Evolutionary conservation across 1,140 invertebrate genomes (phyloP), one percentile per base, ranked within the genome.

Genomic region (Zaprionus camerounensis): DNA sequence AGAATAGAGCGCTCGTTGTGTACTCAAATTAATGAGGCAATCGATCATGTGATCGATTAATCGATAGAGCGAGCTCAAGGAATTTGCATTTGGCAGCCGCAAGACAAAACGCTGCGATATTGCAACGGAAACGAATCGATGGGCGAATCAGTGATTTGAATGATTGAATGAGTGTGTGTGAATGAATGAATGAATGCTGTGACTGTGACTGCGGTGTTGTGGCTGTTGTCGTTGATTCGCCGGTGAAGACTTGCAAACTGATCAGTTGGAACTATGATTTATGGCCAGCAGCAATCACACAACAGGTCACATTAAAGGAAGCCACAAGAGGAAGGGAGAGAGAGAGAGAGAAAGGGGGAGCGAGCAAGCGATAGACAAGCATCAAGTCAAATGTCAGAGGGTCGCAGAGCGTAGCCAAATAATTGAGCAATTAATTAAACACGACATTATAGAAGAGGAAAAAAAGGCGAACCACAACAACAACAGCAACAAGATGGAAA

Each of bases 381-480:
- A 62, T 71, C 75, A 76, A 88, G 72, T 88, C 85, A 88, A 90
- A 88, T 88, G 85, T 90, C 85, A 88, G 85, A 90, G 81, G 85
- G 90, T 79, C 75, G 78, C 72, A 61, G 17, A 51, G 46, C 20
- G 20, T 49, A 82, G 72, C 11, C 78, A 90, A 88, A 88, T 88
- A 88, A 88, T 88, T 88, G 85, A 88, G 85, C 85, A 88, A 88
- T 88, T 88, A 88, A 88, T 88, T 90, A 90, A 88, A 61, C 71
- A 74, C 72, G 41, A 71, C 38, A 70, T 64, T 75, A 58, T 71
- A 75, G 67, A 75, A 75, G 73, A 81, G 49, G 66, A 68, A 34
- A 81, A 64, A 62, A 62, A 20, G 63, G 38, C 11, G 7, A 44
- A 57, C 7, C 38, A 66, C 61, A 76, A 69, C 44, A 75, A 38